Evolutionary conservation across 2,797 vertebrate genomes (phyloP).

Genomic region (Notamacropus eugenii): DNA sequence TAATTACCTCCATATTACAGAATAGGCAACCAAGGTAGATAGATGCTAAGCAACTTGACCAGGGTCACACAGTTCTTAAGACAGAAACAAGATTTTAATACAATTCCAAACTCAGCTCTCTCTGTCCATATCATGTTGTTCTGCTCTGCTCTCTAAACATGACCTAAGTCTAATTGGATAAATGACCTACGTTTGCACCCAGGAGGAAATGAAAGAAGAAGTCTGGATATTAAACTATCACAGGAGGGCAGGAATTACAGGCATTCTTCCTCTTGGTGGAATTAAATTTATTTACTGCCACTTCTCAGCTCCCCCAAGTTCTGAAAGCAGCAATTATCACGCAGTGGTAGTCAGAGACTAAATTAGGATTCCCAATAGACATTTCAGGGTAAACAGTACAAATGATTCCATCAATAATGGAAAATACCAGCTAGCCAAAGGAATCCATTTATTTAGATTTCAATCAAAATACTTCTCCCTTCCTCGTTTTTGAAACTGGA

Average conservation of each 20-base stretch:
- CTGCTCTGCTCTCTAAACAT: not conserved
- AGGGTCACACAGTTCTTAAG: not conserved
- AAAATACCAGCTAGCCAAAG: slow-evolving; percentile 68
- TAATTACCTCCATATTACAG: slow-evolving; percentile 9
- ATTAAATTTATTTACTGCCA: slow-evolving; percentile 70
- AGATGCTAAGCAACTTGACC: not conserved
- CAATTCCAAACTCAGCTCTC: not conserved
- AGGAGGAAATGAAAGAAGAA: not conserved
- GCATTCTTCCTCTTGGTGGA: slow-evolving; percentile 39
- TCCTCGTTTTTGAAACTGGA: slow-evolving; percentile 32
- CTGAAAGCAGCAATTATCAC: slow-evolving; percentile 4
- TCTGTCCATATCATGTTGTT: not conserved
- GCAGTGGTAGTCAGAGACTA: slow-evolving; percentile 40
- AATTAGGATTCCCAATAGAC: slow-evolving; percentile 32
- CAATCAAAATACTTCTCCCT: slow-evolving; percentile 67
- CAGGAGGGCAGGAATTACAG: not conserved
- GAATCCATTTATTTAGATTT: slow-evolving; percentile 58
- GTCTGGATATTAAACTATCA: not conserved
- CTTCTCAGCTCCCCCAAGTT: slow-evolving; percentile 27
- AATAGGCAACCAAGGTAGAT: not conserved
- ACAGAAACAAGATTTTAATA: not conserved
- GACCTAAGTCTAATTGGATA: not conserved
- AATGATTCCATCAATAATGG: slow-evolving; percentile 60
- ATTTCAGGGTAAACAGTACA: slow-evolving; percentile 32
- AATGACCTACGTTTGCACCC: not conserved